A percentile compares a stretch with the other conserved stretches of the same genome.
These are phyloP conservation scores for Zootermopsis nevadensis DNA, from an alignment of 2,888 invertebrate species.

Conservation along the genomic window DNA sequence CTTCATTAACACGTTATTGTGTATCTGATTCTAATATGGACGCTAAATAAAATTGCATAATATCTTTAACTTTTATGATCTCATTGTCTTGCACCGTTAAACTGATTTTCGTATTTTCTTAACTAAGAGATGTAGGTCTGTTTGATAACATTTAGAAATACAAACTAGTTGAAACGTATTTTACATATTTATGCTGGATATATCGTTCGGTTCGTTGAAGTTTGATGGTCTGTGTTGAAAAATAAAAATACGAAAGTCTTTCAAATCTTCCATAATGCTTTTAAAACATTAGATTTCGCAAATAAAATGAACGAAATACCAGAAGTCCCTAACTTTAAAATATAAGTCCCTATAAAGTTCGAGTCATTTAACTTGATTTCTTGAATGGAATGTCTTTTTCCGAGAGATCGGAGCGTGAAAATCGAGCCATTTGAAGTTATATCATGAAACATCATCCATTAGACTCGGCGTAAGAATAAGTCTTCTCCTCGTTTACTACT, in stretches of 20 bases:
- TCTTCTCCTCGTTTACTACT: slow-evolving; percentile 13
- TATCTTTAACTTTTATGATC: too few relatives aligned
- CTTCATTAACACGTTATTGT: too few relatives aligned
- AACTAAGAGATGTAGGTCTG: not conserved
- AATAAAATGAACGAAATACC: not conserved
- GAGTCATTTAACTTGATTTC: slow-evolving; percentile 37
- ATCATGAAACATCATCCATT: slow-evolving; percentile 38
- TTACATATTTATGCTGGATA: not conserved
- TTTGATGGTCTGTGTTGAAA: not conserved
- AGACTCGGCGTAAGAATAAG: not conserved
- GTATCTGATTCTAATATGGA: too few relatives aligned
- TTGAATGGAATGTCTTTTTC: slow-evolving; percentile 34
- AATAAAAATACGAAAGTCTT: not conserved
- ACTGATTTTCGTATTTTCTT: not conserved
- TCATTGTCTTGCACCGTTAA: too few relatives aligned
- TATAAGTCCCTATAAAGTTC: slow-evolving; percentile 32
- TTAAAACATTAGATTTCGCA: not conserved
- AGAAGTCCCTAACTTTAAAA: not conserved
- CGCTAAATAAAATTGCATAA: too few relatives aligned
- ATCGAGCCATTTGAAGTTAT: slow-evolving; percentile 38
- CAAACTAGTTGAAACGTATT: not conserved
- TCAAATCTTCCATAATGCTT: not conserved
- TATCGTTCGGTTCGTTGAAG: not conserved
- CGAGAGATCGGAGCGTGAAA: slow-evolving; percentile 33
- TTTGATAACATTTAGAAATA: not conserved